phyloP scores from a whole-genome alignment of 1,140 invertebrate genomes.

The Scaptomyza hsui region DNA sequence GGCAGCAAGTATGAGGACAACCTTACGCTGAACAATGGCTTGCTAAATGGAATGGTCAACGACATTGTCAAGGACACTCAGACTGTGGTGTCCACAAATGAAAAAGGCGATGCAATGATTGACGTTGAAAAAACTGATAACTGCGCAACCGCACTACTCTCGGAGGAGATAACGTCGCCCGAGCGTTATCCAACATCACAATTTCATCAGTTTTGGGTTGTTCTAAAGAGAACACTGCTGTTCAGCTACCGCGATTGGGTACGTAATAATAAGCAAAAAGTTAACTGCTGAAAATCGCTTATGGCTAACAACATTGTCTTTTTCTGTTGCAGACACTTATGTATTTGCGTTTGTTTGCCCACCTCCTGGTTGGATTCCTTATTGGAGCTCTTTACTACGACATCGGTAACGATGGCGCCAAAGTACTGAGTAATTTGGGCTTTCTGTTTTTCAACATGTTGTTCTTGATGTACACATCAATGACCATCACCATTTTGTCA shows the following conservation, averaged over 20 bases:
- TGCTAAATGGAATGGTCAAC: constrained; percentile 86
- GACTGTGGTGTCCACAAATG: constrained; percentile 68
- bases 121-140: constrained; percentile 87
- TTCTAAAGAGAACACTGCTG: constrained; percentile 90
- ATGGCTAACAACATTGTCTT: background rate
- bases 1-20: constrained; percentile 85
- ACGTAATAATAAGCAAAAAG: constrained; percentile 54
- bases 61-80: constrained; percentile 87
- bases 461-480: constrained; percentile 99
- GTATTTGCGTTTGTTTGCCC: constrained; percentile 95
- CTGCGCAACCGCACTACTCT: constrained; percentile 88
- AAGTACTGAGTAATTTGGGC: constrained; percentile 97
- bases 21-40: constrained; percentile 68
- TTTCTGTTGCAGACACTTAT: constrained; percentile 92
- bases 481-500: constrained; percentile 98
- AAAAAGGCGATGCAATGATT: constrained; percentile 84
- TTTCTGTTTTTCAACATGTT: constrained; percentile 99
- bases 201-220: constrained; percentile 91
- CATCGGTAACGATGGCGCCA: constrained; percentile 96
- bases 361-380: constrained; percentile 94
- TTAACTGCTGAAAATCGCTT: too few species aligned
- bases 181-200: constrained; percentile 91
- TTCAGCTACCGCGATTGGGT: constrained; percentile 94
- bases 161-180: constrained; percentile 86
- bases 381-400: constrained; percentile 97